Evolutionary conservation across 2,797 vertebrate genomes (phyloP), one percentile per base, ranked within the genome.

Genomic region (Phoebastria nigripes): DNA sequence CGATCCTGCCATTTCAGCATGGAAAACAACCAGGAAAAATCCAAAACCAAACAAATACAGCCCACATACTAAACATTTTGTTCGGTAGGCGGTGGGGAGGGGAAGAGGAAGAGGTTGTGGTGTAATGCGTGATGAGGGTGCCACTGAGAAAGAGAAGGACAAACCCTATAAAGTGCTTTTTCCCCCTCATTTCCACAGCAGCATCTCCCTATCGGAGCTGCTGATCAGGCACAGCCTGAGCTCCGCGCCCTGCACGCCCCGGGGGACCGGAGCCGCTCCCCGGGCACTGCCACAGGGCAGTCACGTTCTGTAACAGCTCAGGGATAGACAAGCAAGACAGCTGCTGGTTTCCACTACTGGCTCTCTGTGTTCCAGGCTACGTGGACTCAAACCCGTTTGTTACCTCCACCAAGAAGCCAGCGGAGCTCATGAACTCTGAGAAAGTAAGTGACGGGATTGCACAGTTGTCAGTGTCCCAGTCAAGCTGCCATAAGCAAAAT

Each of bases 31-130:
- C 44, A 56, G 37, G 33, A 94, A 66, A 96, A 95, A 94, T 46
- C 47, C 52, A 94, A 96, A 94, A 2, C 76, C 56, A 77, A 87
- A 92, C 78, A 87, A 63, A 66, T 26, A 58, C 41, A 91, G 74
- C 47, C 90, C 71, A 85, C 71, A 85, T 39, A 87, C 63, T 59
- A 67, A 80, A 91, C 82, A 29, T 1, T 39, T 28, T 59, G 31
- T 29, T 82, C 0, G 0, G 35, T 6, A 7, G 49, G 58, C 52
- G 35, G 5, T 21, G 51, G 78, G 67, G 84, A 51, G 47, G 35
- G 79, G 62, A 82, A 95, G 78, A 84, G 74, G 89, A 95, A 91
- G 84, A 85, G 56, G 71, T 46, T 79, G 80, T 29, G 74, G 72
- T 71, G 24, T 59, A 22, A 77, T 1, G 0, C 6, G 4, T 7